These are phyloP conservation scores for Brachystomella parvula DNA, from an alignment of 1,140 invertebrate species.

Conservation along the genomic window DNA sequence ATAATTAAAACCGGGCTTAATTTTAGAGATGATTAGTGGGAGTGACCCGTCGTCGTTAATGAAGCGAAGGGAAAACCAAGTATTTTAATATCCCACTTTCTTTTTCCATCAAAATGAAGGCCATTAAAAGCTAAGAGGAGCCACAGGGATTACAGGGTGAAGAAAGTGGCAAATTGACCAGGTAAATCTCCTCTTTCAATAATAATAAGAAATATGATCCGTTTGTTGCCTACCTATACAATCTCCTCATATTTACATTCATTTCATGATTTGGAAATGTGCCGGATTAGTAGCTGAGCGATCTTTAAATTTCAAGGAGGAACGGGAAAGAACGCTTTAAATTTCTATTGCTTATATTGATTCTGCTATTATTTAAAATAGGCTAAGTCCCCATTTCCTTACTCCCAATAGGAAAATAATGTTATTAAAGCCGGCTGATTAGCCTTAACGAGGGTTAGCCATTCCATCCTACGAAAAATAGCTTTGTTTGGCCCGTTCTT, in stretches of 20 bases:
- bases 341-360: neutral
- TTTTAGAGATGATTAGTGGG: too few species aligned
- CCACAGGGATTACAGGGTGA: too few species aligned
- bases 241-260: too few species aligned
- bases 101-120: too few species aligned
- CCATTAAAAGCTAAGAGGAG: neutral
- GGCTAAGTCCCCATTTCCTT: neutral
- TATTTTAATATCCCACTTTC: too few species aligned
- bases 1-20: neutral
- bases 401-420: neutral
- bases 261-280: neutral
- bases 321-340: neutral
- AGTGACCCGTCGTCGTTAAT: too few species aligned
- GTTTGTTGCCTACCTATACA: neutral
- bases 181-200: neutral
- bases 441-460: too few species aligned
- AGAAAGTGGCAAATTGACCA: neutral
- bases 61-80: too few species aligned
- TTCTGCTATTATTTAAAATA: neutral
- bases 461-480: too few species aligned
- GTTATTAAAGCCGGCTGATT: slow-evolving; percentile 1
- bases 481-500: too few species aligned
- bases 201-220: neutral
- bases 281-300: neutral
- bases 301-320: neutral